Base-by-base conservation (phyloP, 2,888 invertebrate species). In the Agelastica alni region DNA sequence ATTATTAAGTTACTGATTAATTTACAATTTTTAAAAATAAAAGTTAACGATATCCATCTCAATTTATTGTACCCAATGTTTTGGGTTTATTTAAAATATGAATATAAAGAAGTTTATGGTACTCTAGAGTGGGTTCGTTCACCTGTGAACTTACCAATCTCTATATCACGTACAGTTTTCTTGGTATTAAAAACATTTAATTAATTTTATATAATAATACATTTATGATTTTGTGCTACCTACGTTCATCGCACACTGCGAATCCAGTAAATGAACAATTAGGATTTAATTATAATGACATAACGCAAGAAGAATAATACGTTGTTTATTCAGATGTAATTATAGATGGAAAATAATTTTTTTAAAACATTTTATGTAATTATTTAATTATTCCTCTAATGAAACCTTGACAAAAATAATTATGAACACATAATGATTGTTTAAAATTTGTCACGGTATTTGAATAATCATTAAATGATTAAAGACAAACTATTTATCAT, bases 301-400 rank as follows among this genome's bases (percentile, higher is more conserved):
- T 57, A 57, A 57, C 46, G 16, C 42, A 22, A 28, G 28, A 45
- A 46, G 53, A 53, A 57, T 57, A 37, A 56, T 49, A 53, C 49
- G 53, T 46, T 53, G 46, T 39, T 47, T 54, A 46, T 54, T 43
- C 39, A 58, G 5, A 43, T 42, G 46, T 61, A 59, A 60, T 61
- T 61, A 60, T 60, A 53, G 60, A 58, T 53, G 53, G 61, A 47
- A 53, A 54, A 55, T 55, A 57, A 54, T 60, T 59, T 60, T 34
- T 9, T 61, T 56, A 53, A 63, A 60, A 55, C 53, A 46, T 52
- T 53, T 53, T 47, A 53, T 53, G 41, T 53, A 53, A 47, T 47
- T 53, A 60, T 63, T 63, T 65, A 63, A 65, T 65, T 65, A 61
- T 62, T 63, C 56, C 32, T 54, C 47, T 58, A 60, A 59, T 58